Base-by-base conservation (phyloP, 2,797 vertebrate genomes). In the Typhlichthys eigenmanni region DNA sequence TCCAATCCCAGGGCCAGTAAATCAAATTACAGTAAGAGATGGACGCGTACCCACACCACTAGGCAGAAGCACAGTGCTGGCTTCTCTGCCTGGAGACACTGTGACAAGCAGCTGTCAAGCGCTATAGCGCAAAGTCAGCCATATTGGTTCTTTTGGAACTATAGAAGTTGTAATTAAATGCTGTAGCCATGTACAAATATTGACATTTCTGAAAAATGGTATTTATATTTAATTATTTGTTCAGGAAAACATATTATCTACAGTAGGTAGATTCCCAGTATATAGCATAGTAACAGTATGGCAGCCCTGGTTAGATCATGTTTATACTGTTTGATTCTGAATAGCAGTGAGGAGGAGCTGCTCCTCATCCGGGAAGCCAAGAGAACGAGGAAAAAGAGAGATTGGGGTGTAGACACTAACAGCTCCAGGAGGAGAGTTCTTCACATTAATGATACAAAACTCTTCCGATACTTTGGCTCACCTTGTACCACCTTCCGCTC, bases 1-100 rank as follows among this genome's bases (percentile, higher is more conserved):
- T 92, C 88, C 85, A 89, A 90, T 92, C 88, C 81, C 60, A 49
- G 62, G 49, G 60, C 70, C 64, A 11, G 75, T 76, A 90, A 91
- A 92, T 92, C 76, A 83, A 90, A 89, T 92, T 90, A 90, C 29
- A 24, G 24, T 85, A 82, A 83, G 75, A 78, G 62, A 91, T 84
- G 79, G 80, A 82, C 63, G 76, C 81, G 79, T 85, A 75, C 68
- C 38, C 65, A 75, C 56, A 74, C 68, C 62, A 71, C 49, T 17
- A 60, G 64, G 32, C 54, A 54, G 45, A 74, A 32, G 61, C 68
- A 74, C 14, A 58, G 19, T 79, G 46, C 63, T 54, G 68, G 62
- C 69, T 69, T 75, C 66, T 67, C 43, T 72, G 68, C 79, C 78
- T 64, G 50, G 66, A 68, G 72, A 72, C 60, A 71, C 53, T 47